These are phyloP conservation scores for Equus przewalskii DNA, from an alignment of 2,113 vertebrate species.

Conservation along the genomic window DNA sequence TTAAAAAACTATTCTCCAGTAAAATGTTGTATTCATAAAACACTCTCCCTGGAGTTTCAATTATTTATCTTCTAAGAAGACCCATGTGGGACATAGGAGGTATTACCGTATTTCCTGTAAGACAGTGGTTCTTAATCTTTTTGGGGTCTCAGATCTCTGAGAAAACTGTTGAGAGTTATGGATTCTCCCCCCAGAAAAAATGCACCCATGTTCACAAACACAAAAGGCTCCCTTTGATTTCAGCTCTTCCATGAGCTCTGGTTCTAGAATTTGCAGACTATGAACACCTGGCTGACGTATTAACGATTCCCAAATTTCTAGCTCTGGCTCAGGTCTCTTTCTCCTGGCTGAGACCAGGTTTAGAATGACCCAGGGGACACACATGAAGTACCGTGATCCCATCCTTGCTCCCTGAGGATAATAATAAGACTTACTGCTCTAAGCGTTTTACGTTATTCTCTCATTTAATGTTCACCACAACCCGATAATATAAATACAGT, in stretches of 20 bases:
- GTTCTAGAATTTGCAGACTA: neutral
- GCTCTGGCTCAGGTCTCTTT: neutral
- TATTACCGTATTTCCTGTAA: neutral
- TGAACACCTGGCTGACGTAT: neutral
- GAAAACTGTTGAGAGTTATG: neutral
- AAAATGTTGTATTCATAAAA: slow-evolving; percentile 2
- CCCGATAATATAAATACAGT: neutral
- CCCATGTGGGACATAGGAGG: neutral
- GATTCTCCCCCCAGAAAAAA: neutral
- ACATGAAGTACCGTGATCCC: neutral
- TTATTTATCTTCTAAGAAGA: slow-evolving; percentile 51
- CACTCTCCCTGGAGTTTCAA: neutral
- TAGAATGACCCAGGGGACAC: neutral
- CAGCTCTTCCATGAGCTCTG: neutral
- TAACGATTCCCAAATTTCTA: neutral
- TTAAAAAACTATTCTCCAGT: neutral
- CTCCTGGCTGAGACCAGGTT: neutral
- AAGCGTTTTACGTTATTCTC: neutral
- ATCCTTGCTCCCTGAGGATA: neutral
- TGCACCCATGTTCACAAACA: neutral
- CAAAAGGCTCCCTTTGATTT: neutral
- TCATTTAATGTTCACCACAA: neutral
- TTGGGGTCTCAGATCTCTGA: neutral
- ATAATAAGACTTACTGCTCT: neutral
- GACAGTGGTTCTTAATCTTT: neutral